Conservation (phyloP, 1,140 invertebrate genomes). For the Drosophila lowei region DNA sequence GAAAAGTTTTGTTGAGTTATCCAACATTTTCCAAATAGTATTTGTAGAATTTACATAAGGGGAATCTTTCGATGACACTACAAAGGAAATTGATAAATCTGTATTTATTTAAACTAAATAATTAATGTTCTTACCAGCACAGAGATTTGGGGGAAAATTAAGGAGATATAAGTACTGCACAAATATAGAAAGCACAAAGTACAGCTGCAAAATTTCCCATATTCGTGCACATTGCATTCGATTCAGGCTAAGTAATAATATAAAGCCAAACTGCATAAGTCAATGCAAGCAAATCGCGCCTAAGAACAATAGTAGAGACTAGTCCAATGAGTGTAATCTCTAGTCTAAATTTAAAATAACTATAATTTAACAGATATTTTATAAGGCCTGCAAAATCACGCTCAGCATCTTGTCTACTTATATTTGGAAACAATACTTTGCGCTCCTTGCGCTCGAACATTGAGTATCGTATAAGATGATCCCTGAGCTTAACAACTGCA, state of each 20-base stretch:
- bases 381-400: slow-evolving; percentile 89
- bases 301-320: slow-evolving; percentile 92
- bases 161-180: slow-evolving; percentile 95
- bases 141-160: slow-evolving; percentile 93
- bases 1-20: slow-evolving; percentile 8
- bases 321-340: slow-evolving; percentile 95
- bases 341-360: slow-evolving; percentile 97
- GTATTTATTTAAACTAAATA: not conserved
- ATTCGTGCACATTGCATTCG: slow-evolving; percentile 87
- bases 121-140: slow-evolving; percentile 85
- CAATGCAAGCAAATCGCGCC: slow-evolving; percentile 95
- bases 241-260: slow-evolving; percentile 88
- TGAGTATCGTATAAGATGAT: slow-evolving; percentile 86
- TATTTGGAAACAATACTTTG: slow-evolving; percentile 92
- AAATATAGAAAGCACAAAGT: slow-evolving; percentile 91
- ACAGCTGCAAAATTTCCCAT: slow-evolving; percentile 94
- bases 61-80: not conserved
- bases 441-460: slow-evolving; percentile 67
- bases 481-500: slow-evolving; percentile 94
- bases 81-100: not conserved
- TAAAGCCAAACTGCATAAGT: slow-evolving; percentile 94
- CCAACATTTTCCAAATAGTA: slow-evolving; percentile 16
- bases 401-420: slow-evolving; percentile 92
- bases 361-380: slow-evolving; percentile 95
- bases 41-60: not conserved